Evolutionary conservation across 1,140 invertebrate species (phyloP), one percentile per base, ranked within the genome.

Genomic region (Danaus melanippus): DNA sequence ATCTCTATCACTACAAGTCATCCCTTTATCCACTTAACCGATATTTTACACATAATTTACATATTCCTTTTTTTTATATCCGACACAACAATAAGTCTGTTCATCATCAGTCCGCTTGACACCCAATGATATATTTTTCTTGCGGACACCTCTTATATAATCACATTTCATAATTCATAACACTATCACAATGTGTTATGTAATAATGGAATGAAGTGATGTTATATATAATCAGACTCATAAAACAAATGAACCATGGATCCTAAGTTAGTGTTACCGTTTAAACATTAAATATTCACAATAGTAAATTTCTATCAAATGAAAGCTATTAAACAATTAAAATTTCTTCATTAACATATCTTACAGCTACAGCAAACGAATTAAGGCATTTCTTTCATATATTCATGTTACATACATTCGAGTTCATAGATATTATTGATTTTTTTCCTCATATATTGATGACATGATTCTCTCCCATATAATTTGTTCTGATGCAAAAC

Each of bases 331-430:
- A 64, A 56, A 59, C 56, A 66, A 62, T 62, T 43, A 56, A 64
- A 64, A 63, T 58, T 50, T 42, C 50, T 64, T 56, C 57, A 58
- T 60, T 80, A 79, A 80, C 75, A 74, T 81, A 21, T 69, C 76
- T 85, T 82, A 84, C 8, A 56, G 51, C 77, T 82, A 82, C 48
- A 73, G 74, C 79, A 79, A 84, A 81, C 73, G 81, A 86, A 76
- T 76, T 83, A 86, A 84, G 79, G 79, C 80, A 76, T 75, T 76
- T 83, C 56, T 62, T 72, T 76, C 70, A 71, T 64, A 51, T 73
- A 59, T 67, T 72, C 62, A 71, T 77, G 62, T 66, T 72, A 66
- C 66, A 43, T 49, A 64, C 60, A 64, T 56, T 69, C 66, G 71
- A 82, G 70, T 70, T 55, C 74, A 76, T 56, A 64, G 71, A 71